phyloP scores from a whole-genome alignment of 2,888 invertebrate species.

The Phaonia tiefii region DNA sequence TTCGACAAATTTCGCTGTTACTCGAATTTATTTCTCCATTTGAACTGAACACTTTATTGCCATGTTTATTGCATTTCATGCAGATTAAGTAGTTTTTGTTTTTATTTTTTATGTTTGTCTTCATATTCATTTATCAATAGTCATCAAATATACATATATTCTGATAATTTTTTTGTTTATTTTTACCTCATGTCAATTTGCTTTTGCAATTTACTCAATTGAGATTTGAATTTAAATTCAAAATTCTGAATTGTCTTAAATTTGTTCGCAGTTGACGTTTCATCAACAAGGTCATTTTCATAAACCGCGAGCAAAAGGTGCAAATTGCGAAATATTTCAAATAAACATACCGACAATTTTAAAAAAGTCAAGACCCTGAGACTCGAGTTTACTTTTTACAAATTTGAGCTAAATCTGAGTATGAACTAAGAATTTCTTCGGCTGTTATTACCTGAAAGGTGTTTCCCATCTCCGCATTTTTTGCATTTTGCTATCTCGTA shows the following conservation, averaged over 20 bases:
- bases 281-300: background rate
- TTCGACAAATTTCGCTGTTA: no score
- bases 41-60: background rate
- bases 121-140: background rate
- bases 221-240: slow-evolving; percentile 16
- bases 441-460: no score
- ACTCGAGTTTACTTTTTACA: no score
- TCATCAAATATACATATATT: background rate
- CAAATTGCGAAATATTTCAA: no score
- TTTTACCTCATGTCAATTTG: background rate
- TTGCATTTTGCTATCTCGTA: no score
- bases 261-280: background rate
- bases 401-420: no score
- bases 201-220: slow-evolving; percentile 12
- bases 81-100: background rate
- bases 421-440: no score
- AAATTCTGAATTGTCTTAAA: slow-evolving; percentile 13
- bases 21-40: background rate
- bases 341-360: no score
- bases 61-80: background rate
- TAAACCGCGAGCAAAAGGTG: background rate
- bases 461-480: no score
- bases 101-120: background rate
- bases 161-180: no score
- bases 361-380: no score